Conservation (phyloP, 2,113 vertebrate species). For the Zosterops lateralis region DNA sequence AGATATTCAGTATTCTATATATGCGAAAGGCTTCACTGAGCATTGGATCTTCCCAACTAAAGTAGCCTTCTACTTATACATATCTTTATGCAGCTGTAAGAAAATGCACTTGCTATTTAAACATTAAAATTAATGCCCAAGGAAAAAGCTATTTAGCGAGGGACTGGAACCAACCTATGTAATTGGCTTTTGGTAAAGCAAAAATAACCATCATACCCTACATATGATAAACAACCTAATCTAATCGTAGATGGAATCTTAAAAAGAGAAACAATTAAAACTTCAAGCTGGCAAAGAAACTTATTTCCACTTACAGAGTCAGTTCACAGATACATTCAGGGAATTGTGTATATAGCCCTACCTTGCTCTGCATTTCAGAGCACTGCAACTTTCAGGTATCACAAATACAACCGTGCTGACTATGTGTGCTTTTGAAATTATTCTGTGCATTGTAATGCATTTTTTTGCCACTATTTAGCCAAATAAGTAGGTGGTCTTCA, state of each 20-base stretch:
- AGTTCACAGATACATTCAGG: not conserved
- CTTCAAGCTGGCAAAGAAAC: not conserved
- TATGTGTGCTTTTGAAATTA: not conserved
- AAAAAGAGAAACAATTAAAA: conserved; percentile 45
- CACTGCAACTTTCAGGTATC: not conserved
- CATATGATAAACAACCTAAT: not conserved
- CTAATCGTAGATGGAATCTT: conserved; percentile 39
- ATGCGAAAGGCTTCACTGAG: conserved; percentile 97
- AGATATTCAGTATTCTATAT: conserved; percentile 97
- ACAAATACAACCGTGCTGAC: not conserved
- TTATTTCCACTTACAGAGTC: not conserved
- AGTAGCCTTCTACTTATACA: conserved; percentile 80
- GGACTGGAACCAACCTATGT: conserved; percentile 61
- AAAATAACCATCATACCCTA: conserved; percentile 46
- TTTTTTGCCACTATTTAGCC: not conserved
- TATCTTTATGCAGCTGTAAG: conserved; percentile 81
- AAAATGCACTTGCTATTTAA: conserved; percentile 80
- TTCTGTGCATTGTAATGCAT: not conserved
- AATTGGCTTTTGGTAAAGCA: conserved; percentile 70
- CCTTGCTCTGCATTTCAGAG: not conserved
- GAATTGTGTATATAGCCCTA: not conserved
- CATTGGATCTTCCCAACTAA: conserved; percentile 87
- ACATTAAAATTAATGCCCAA: conserved; percentile 79
- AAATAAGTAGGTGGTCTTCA: not conserved
- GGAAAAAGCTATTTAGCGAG: conserved; percentile 63